These are phyloP conservation scores for Muscicapa striata DNA, from an alignment of 2,797 vertebrate species.

Conservation along the genomic window DNA sequence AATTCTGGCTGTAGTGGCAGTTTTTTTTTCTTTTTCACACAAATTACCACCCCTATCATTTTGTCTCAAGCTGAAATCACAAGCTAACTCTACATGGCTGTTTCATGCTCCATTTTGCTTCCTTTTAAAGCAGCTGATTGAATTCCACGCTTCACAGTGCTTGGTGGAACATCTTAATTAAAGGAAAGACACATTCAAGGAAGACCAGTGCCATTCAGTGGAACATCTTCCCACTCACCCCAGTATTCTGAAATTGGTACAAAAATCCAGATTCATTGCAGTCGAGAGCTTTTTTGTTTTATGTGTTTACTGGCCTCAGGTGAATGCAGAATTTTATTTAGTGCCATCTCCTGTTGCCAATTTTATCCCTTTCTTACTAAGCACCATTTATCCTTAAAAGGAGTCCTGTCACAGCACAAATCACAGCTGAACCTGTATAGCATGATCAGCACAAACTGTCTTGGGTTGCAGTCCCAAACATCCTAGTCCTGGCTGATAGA, in stretches of 20 bases:
- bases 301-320: background rate
- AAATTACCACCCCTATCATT: background rate
- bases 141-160: background rate
- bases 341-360: rapidly evolving
- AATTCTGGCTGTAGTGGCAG: background rate
- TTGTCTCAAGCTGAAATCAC: background rate
- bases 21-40: background rate
- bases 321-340: background rate
- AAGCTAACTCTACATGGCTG: background rate
- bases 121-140: slow-evolving; percentile 1
- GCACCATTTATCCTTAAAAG: background rate
- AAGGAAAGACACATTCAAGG: background rate
- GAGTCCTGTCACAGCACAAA: background rate
- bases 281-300: background rate
- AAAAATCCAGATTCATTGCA: background rate
- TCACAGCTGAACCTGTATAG: background rate
- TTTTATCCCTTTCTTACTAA: background rate
- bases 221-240: background rate
- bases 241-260: background rate
- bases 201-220: background rate
- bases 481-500: background rate
- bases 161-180: background rate
- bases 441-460: background rate
- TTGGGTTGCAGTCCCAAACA: background rate
- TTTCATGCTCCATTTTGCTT: slow-evolving; percentile 39